Evolutionary conservation across 2,797 vertebrate genomes (phyloP), one percentile per base, ranked within the genome.

Genomic region (Crocidura indochinensis): DNA sequence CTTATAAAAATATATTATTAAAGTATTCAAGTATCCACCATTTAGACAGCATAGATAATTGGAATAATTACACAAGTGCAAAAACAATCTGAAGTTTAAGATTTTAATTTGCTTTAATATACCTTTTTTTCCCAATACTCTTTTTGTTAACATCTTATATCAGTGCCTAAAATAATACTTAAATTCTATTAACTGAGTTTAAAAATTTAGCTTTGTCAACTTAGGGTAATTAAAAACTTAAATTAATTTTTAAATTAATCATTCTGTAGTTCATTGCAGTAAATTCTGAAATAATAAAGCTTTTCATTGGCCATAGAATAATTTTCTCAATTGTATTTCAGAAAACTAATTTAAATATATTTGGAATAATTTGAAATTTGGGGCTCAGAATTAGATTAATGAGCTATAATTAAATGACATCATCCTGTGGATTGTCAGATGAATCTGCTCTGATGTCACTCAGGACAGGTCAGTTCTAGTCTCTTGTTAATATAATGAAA

Each of bases 331-430:
- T 85, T 97, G 96, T 96, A 74, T 95, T 94, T 44, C 56, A 94
- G 94, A 90, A 96, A 97, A 95, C 77, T 95, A 89, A 93, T 96
- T 96, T 95, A 93, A 96, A 91, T 90, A 74, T 97, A 97, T 97
- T 97, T 96, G 94, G 95, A 91, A 72, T 88, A 68, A 92, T 68
- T 94, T 75, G 92, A 94, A 97, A 97, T 97, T 79, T 84, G 95
- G 96, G 92, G 91, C 79, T 96, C 91, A 0, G 10, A 92, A 93
- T 95, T 86, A 97, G 94, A 97, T 97, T 96, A 97, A 97, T 96
- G 92, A 95, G 72, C 96, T 97, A 94, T 88, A 38, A 97, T 97
- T 91, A 49, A 90, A 87, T 97, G 96, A 97, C 94, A 74, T 98
- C 97, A 98, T 95, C 95, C 80, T 51, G 0, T 94, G 97, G 97